These are phyloP conservation scores for Apolygus lucorum DNA, from an alignment of 1,140 invertebrate species.

Conservation along the genomic window DNA sequence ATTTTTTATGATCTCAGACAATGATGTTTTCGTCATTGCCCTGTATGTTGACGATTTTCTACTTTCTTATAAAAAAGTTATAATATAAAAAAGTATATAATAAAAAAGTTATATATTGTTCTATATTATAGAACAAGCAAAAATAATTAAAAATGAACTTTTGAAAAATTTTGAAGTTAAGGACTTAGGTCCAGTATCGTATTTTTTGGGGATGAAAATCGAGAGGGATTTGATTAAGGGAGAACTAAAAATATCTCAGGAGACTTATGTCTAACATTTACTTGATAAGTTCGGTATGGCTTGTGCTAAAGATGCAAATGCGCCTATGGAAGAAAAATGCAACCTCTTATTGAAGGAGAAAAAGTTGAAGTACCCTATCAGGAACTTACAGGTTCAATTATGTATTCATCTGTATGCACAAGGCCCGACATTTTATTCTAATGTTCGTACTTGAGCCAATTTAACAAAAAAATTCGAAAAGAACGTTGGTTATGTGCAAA, in stretches of 20 bases:
- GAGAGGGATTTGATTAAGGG: not conserved
- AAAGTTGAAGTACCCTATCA: not conserved
- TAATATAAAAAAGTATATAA: too few relatives aligned
- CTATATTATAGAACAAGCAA: too few relatives aligned
- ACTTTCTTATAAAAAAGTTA: too few relatives aligned
- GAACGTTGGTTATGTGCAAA: not conserved
- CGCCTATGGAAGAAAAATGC: not conserved
- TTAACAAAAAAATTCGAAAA: not conserved
- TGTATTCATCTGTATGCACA: not conserved
- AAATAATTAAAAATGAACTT: too few relatives aligned
- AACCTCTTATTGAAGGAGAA: not conserved
- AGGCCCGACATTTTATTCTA: not conserved
- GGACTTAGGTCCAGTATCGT: not conserved
- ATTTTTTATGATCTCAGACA: too few relatives aligned
- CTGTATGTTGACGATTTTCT: too few relatives aligned
- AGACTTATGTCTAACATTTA: not conserved
- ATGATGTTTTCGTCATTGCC: too few relatives aligned
- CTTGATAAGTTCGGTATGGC: not conserved
- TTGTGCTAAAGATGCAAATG: not conserved
- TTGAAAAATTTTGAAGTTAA: not conserved
- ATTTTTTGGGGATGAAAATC: not conserved
- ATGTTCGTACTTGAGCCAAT: not conserved
- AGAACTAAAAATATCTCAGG: not conserved
- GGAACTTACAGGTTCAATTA: not conserved
- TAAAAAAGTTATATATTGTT: too few relatives aligned